phyloP scores from a whole-genome alignment of 2,113 vertebrate species.

The Antechinus flavipes region DNA sequence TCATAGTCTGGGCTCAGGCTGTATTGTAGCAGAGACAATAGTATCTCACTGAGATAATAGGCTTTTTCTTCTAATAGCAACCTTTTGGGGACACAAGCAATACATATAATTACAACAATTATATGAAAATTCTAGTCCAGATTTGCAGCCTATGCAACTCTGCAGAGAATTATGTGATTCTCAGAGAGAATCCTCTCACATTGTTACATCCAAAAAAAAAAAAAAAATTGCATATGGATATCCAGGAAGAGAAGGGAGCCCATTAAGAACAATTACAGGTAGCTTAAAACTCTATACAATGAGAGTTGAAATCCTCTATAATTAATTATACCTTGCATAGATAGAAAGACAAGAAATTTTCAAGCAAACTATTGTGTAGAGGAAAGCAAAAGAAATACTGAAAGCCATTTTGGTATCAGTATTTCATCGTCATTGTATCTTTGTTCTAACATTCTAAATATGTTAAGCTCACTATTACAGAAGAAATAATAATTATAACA shows the following conservation, averaged over 20 bases:
- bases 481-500: slow-evolving; percentile 42
- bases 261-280: slow-evolving; percentile 48
- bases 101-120: slow-evolving; percentile 46
- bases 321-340: slow-evolving; percentile 54
- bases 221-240: slow-evolving; percentile 3
- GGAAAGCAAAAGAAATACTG: slow-evolving; percentile 54
- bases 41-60: slow-evolving; percentile 27
- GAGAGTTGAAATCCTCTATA: slow-evolving; percentile 47
- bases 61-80: slow-evolving; percentile 46
- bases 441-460: slow-evolving; percentile 54
- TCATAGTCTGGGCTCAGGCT: slow-evolving; percentile 17
- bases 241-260: slow-evolving; percentile 40
- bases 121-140: slow-evolving; percentile 51
- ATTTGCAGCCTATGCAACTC: slow-evolving; percentile 61
- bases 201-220: neutral
- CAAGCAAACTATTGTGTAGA: slow-evolving; percentile 22
- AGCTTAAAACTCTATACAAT: slow-evolving; percentile 61
- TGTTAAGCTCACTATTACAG: slow-evolving; percentile 38
- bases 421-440: slow-evolving; percentile 49
- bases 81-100: slow-evolving; percentile 44
- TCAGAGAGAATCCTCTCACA: slow-evolving; percentile 38
- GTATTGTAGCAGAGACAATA: slow-evolving; percentile 42
- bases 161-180: slow-evolving; percentile 44
- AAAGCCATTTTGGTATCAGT: slow-evolving; percentile 36
- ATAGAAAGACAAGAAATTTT: slow-evolving; percentile 48